Percentiles rank a stretch among this genome's conserved stretches.
These are phyloP conservation scores for Lonchura striata DNA, from an alignment of 2,113 vertebrate species.

Conservation along the genomic window DNA sequence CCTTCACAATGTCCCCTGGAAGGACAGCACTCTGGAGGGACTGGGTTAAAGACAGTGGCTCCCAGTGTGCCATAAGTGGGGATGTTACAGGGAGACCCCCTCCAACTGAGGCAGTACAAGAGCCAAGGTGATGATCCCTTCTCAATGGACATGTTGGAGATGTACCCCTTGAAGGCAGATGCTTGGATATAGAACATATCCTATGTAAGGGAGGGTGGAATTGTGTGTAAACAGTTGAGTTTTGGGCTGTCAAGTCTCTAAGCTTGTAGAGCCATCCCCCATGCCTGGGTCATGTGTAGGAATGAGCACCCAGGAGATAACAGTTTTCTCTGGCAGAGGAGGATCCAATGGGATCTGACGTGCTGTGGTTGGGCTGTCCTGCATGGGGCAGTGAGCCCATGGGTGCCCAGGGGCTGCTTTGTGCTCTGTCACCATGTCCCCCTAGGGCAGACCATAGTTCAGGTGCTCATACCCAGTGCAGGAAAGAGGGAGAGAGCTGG, in stretches of 20 bases:
- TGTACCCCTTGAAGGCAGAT: neutral
- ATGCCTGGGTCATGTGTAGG: rapidly evolving
- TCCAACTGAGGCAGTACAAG: neutral
- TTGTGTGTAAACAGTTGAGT: neutral
- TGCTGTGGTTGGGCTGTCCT: rapidly evolving
- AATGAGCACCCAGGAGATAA: neutral
- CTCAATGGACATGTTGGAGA: neutral
- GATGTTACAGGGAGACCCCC: neutral
- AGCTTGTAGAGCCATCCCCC: too few species aligned
- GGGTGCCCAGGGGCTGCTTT: neutral
- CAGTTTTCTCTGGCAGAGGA: neutral
- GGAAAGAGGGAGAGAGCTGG: neutral
- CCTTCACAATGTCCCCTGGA: neutral
- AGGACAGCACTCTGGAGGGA: neutral
- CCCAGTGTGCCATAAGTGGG: neutral
- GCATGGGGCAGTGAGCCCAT: neutral
- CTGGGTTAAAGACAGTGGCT: neutral
- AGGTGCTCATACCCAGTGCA: neutral
- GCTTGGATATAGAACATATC: neutral
- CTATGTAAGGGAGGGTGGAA: neutral
- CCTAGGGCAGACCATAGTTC: neutral
- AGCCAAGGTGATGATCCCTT: neutral
- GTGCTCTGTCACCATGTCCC: neutral
- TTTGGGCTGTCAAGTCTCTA: neutral
- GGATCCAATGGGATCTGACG: neutral